A percentile compares a stretch with the other conserved stretches of the same genome.
Evolutionary conservation across 2,113 vertebrate species (phyloP).

Genomic region (Willisornis vidua): DNA sequence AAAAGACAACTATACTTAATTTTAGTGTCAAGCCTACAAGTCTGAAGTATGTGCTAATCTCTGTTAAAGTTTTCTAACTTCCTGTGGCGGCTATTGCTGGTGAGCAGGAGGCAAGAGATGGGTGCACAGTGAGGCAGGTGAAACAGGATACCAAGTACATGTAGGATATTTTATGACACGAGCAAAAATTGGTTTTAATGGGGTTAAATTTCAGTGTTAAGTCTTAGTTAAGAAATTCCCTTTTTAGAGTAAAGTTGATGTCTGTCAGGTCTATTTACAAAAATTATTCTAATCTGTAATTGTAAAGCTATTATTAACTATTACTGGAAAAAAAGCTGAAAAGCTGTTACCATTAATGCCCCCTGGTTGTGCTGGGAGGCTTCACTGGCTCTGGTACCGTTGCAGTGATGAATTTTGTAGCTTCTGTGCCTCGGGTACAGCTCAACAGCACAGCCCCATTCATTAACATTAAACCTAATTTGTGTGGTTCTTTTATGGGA

Average conservation of each 20-base stretch:
- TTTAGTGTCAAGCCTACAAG: background rate
- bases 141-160: background rate
- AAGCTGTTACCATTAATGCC: constrained; percentile 53
- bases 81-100: background rate
- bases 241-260: background rate
- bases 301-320: background rate
- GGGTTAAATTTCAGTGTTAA: background rate
- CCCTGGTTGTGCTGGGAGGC: constrained; percentile 49
- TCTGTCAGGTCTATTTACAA: background rate
- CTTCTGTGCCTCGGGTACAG: constrained; percentile 60
- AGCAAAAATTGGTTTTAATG: background rate
- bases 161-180: background rate
- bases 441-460: constrained; percentile 62
- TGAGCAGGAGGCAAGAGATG: background rate
- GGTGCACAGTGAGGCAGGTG: background rate
- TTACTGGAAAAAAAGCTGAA: background rate
- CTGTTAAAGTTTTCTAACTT: background rate
- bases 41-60: background rate
- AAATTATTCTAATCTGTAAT: background rate
- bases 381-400: constrained; percentile 42
- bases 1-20: background rate
- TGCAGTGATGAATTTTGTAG: constrained; percentile 71
- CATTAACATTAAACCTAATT: background rate
- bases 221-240: background rate
- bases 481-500: background rate